Evolutionary conservation across 2,113 vertebrate genomes (phyloP), one percentile per base, ranked within the genome.

Genomic region (Gymnarchus niloticus): DNA sequence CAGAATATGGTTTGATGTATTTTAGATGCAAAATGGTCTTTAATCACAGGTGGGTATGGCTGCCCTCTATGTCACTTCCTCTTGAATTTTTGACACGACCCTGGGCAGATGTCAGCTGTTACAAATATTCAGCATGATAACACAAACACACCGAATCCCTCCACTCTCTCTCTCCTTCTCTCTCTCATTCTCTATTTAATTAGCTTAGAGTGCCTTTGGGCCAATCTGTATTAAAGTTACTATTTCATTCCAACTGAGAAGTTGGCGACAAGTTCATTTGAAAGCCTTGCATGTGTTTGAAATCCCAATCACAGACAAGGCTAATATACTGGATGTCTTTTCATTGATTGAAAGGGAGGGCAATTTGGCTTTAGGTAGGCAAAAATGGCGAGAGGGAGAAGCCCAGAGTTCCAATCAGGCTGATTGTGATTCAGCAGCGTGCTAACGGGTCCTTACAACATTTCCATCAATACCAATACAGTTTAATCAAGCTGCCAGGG

Each of bases 401-500:
- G 56, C 37, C n/a, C 56, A 44, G 86, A 88, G 85, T 89, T 85
- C 87, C 88, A 88, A 90, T 92, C 90, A 90, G 90, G 85, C 48
- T 65, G 84, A 89, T 91, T 86, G 80, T 89, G 89, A 91, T 90
- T 90, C 91, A 88, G 88, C 80, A 80, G 85, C 54, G 86, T 84
- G 89, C 86, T 56, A 87, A 85, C 88, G 84, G n/a, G 89, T 89
- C 87, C 90, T 87, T 89, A 85, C 88, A 88, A 89, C 90, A 78
- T 88, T 91, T 90, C 88, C 92, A 91, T 94, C 91, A 90, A 93
- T 92, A 94, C 87, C 91, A 90, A 93, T 91, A 92, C 86, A 91
- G 88, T 95, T 93, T 95, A 93, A 93, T 94, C 93, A 93, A 90
- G 91, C 92, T 92, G 92, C 91, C 17, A 81, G 92, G 91, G 93